Base-by-base conservation (phyloP, 2,113 vertebrate species). In the Suricata suricatta region DNA sequence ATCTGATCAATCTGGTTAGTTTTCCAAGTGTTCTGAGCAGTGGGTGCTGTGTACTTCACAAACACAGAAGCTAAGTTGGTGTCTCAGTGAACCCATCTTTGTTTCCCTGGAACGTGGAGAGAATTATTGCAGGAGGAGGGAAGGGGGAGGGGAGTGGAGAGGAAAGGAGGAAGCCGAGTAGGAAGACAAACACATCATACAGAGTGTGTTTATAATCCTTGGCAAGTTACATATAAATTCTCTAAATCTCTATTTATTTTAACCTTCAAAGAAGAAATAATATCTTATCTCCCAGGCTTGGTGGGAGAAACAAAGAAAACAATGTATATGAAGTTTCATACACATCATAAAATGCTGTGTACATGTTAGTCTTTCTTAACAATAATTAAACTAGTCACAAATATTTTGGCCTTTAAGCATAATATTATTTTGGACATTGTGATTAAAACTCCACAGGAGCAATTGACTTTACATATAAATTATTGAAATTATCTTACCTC, bases 401-500 rank as follows among this genome's bases (percentile, higher is more conserved):
- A 52, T 94, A 93, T 84, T 86, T 81, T 93, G 93, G 15, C 17
- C 38, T n/a, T 71, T 92, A 60, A 72, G 21, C 4, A 64, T 52
- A 77, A n/a, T 60, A 81, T 72, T 25, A 95, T 81, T 35, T 64
- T 41, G 47, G 60, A 76, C 21, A 93, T 9, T 44, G 4, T 76
- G 38, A 31, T 87, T 93, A 95, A 93, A 96, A 90, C 3, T 86
- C 11, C 14, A 71, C 11, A 76, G 35, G 27, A 72, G 5, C 95
- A 82, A 93, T 1, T 89, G 60, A 77, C 19, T 93, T 97, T 87
- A 92, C 27, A 88, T 60, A 90, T 17, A 71, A 89, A 93, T 81
- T 27, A 89, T 3, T n/a, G n/a, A 96, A 94, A 90, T 95, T 8
- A 92, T 90, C 96, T 97, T 97, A 99, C 99, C 98, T 99, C 97